phyloP scores from a whole-genome alignment of 2,888 invertebrate species.

The Lordiphosa andalusiaca region DNA sequence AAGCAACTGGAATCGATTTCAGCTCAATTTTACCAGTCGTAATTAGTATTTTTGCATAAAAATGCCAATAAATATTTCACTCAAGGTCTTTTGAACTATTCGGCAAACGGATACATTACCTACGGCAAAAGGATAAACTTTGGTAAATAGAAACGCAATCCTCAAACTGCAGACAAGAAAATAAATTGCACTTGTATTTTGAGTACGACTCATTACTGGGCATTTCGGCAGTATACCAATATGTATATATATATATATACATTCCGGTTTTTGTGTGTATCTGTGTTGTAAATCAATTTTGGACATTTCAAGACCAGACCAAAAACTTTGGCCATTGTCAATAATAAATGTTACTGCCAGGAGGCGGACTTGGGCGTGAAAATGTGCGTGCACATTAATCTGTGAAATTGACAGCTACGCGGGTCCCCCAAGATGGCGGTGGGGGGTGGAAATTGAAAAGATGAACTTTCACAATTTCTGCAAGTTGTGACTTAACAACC shows the following conservation, averaged over 20 bases:
- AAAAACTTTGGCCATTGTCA: conserved; percentile 68
- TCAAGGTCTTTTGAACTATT: too few relatives aligned
- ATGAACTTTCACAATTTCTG: conserved; percentile 55
- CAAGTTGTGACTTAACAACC: conserved; percentile 36
- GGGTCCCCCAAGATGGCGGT: not conserved
- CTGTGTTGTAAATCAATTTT: conserved; percentile 62
- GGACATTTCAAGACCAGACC: conserved; percentile 42
- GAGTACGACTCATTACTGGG: conserved; percentile 13
- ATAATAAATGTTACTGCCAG: conserved; percentile 63
- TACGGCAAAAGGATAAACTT: too few relatives aligned
- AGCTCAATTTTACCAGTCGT: too few relatives aligned
- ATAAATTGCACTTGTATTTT: conserved; percentile 30
- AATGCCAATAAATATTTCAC: too few relatives aligned
- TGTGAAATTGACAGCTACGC: conserved; percentile 68
- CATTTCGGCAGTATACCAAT: conserved; percentile 25
- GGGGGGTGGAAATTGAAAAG: conserved; percentile 50
- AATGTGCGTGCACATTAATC: conserved; percentile 69
- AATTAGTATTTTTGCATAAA: too few relatives aligned
- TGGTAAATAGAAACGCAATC: conserved; percentile 5
- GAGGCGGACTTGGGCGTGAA: conserved; percentile 42
- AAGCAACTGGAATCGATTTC: too few relatives aligned
- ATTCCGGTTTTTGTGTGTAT: conserved; percentile 8
- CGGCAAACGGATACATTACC: too few relatives aligned
- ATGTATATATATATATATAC: conserved; percentile 15
- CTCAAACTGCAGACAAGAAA: conserved; percentile 1